Percentiles rank a stretch among this genome's conserved stretches.
phyloP scores from a whole-genome alignment of 92 coral and sea anemone species.

The Pocillopora meandrina region DNA sequence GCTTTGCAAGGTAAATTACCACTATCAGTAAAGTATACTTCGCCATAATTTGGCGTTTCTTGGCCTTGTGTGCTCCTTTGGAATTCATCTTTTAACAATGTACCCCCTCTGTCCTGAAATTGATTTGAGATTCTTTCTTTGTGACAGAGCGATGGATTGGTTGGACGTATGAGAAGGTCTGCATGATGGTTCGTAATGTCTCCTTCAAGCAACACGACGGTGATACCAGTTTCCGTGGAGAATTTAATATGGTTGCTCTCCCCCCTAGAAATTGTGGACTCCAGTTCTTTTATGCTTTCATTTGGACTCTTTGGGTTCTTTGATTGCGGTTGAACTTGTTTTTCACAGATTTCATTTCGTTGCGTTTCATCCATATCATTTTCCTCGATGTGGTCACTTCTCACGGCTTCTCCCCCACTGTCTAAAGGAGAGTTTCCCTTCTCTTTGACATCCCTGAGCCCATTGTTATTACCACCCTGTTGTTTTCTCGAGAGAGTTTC shows the following conservation, averaged over 20 bases:
- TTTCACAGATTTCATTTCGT: too few species aligned
- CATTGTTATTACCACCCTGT: too few species aligned
- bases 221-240: conserved; percentile 16
- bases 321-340: too few species aligned
- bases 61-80: neutral
- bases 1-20: conserved; percentile 53
- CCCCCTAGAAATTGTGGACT: neutral
- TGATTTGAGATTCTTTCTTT: conserved; percentile 55
- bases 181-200: conserved; percentile 61
- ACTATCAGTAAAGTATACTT: conserved; percentile 35
- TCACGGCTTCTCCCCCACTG: too few species aligned
- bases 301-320: neutral
- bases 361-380: too few species aligned
- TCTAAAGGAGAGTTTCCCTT: too few species aligned
- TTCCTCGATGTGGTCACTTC: too few species aligned
- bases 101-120: conserved; percentile 62
- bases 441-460: too few species aligned
- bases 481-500: too few species aligned
- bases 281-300: neutral
- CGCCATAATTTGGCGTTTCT: conserved; percentile 37
- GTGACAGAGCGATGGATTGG: conserved; percentile 55
- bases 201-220: conserved; percentile 34
- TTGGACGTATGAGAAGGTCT: conserved; percentile 72
- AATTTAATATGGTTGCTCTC: neutral
- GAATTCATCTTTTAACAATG: conserved; percentile 55